These are phyloP conservation scores for Spinus pinus DNA, from an alignment of 2,797 vertebrate genomes.

Conservation along the genomic window DNA sequence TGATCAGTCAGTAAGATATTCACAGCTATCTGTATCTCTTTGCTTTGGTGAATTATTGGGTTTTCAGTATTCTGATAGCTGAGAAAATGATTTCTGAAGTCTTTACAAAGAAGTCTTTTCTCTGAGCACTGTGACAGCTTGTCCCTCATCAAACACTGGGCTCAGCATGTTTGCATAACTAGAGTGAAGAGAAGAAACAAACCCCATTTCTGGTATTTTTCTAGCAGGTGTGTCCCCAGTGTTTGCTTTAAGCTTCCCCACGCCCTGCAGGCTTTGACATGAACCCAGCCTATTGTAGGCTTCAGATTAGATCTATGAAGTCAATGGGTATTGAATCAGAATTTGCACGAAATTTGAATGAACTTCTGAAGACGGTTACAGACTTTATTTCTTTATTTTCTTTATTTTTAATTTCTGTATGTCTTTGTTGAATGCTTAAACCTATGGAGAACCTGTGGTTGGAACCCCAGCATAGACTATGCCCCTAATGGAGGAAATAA, in stretches of 20 bases:
- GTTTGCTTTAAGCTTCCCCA: not conserved
- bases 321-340: not conserved
- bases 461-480: not conserved
- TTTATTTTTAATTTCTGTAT: not conserved
- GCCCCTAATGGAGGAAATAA: not conserved
- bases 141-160: not conserved
- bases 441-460: not conserved
- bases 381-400: not conserved
- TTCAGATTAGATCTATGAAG: not conserved
- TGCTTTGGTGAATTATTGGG: not conserved
- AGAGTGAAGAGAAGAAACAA: not conserved
- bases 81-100: not conserved
- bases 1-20: not conserved
- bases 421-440: not conserved
- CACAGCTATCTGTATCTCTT: not conserved
- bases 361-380: not conserved
- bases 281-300: not conserved
- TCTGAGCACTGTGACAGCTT: not conserved
- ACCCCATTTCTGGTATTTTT: not conserved
- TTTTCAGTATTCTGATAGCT: not conserved
- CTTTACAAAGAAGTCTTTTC: not conserved
- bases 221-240: not conserved
- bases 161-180: not conserved
- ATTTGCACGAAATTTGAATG: not conserved
- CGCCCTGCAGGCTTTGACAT: not conserved